Conservation (phyloP, 2,888 invertebrate species). For the Dryobotodes eremita region DNA sequence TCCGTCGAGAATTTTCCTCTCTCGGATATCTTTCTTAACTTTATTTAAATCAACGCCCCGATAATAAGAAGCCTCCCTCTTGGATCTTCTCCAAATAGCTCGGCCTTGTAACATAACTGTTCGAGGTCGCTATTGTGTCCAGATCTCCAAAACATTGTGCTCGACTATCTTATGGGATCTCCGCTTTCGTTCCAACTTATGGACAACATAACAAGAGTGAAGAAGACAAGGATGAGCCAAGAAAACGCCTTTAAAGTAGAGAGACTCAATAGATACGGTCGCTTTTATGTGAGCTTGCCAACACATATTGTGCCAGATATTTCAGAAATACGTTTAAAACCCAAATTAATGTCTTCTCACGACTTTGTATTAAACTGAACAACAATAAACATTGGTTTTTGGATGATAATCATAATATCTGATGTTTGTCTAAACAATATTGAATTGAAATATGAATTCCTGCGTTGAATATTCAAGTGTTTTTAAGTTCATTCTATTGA, state of each 20-base stretch:
- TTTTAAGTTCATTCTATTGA: conserved; percentile 20
- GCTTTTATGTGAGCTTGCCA: conserved; percentile 54
- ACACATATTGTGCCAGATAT: conserved; percentile 55
- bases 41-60: conserved; percentile 61
- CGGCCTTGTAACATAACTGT: conserved; percentile 68
- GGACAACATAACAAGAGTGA: conserved; percentile 39
- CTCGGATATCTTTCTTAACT: conserved; percentile 34
- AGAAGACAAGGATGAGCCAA: conserved; percentile 34
- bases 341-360: conserved; percentile 28
- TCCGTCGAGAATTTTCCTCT: conserved; percentile 29
- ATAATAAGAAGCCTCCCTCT: conserved; percentile 66
- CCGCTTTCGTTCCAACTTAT: conserved; percentile 37
- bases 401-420: conserved; percentile 1
- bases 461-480: conserved; percentile 1
- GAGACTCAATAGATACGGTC: conserved; percentile 40
- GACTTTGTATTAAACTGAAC: conserved; percentile 16
- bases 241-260: conserved; percentile 46
- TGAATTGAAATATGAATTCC: conserved; percentile 12
- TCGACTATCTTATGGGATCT: conserved; percentile 40
- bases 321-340: conserved; percentile 43
- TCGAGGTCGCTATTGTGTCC: conserved; percentile 59
- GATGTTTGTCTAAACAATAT: conserved; percentile 20
- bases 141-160: conserved; percentile 54
- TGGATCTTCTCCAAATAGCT: conserved; percentile 74
- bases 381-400: conserved; percentile 17